Conservation (phyloP, 2,888 invertebrate genomes). For the Alloscopus bannaensis region DNA sequence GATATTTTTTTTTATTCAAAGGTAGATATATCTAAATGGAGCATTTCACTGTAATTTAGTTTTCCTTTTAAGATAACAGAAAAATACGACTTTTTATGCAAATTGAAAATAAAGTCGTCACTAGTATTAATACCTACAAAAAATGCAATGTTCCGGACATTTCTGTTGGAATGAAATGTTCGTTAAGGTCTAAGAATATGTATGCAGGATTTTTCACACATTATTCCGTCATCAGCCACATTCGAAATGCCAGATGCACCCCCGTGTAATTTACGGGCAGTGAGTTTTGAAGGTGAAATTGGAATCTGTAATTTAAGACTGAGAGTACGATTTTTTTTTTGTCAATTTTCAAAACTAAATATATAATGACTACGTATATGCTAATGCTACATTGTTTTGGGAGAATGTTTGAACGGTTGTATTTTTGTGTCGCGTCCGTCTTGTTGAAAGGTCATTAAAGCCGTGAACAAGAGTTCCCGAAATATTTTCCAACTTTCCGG, state of each 20-base stretch:
- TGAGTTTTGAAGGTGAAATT: constrained; percentile 29
- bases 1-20: not conserved
- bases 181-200: too few species aligned
- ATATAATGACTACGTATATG: too few species aligned
- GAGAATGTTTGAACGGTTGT: not conserved
- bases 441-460: constrained; percentile 73
- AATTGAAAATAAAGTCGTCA: too few species aligned
- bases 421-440: constrained; percentile 20
- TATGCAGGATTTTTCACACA: constrained; percentile 14
- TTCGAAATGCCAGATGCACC: too few species aligned
- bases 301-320: constrained; percentile 65
- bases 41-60: constrained; percentile 37
- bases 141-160: too few species aligned
- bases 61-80: constrained; percentile 51
- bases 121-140: too few species aligned
- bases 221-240: not conserved
- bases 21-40: not conserved
- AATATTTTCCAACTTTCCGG: constrained; percentile 29
- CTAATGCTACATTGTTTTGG: too few species aligned
- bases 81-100: not conserved
- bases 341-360: constrained; percentile 66
- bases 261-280: too few species aligned
- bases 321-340: constrained; percentile 68
- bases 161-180: too few species aligned
- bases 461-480: constrained; percentile 63